Conservation (phyloP, 2,113 vertebrate species). For the Prochilodus magdalenae region DNA sequence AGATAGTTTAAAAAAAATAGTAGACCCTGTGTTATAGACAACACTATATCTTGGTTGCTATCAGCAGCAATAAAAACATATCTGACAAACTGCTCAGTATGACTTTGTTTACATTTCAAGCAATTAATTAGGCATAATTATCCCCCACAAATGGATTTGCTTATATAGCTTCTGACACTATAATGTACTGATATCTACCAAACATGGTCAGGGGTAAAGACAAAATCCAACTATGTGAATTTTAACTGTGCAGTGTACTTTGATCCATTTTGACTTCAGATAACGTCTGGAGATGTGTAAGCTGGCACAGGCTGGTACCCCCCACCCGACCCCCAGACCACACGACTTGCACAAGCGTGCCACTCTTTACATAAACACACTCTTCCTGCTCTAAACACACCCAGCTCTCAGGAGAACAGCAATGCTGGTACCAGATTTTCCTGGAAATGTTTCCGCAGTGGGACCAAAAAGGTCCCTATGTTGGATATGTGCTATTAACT, state of each 20-base stretch:
- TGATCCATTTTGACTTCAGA: not conserved
- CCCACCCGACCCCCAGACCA: conserved; percentile 2
- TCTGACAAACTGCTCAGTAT: no score
- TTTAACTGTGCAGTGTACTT: no score
- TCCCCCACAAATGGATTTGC: no score
- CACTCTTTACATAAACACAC: conserved; percentile 42
- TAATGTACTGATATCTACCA: not conserved
- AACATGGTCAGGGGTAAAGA: not conserved
- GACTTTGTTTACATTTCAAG: no score
- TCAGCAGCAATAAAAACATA: no score
- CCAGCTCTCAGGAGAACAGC: conserved; percentile 29
- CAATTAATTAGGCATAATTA: no score
- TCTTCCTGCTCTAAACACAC: conserved; percentile 45
- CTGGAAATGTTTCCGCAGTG: conserved; percentile 28
- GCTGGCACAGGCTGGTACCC: conserved; percentile 2
- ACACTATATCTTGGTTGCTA: no score
- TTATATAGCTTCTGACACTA: no score
- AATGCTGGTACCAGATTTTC: not conserved
- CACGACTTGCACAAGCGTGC: conserved; percentile 43
- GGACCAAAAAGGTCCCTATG: not conserved
- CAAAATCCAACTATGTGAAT: no score
- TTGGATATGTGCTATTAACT: not conserved
- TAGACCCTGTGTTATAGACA: no score
- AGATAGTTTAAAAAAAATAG: no score
- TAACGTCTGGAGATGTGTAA: conserved; percentile 5